Conservation (phyloP, 2,797 vertebrate genomes). For the Coccyzus lansbergi region DNA sequence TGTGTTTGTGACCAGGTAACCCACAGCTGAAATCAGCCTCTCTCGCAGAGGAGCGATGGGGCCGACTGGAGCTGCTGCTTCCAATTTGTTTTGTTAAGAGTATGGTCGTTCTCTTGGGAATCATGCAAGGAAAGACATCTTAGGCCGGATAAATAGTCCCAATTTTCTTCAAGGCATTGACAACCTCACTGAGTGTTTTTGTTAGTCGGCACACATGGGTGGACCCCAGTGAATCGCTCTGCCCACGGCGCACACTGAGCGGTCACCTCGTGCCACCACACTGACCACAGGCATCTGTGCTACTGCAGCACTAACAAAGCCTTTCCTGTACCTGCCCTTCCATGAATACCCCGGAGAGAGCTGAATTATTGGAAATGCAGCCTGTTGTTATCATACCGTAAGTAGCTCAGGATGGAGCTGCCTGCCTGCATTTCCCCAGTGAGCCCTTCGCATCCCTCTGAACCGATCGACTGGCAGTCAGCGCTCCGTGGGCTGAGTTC, state of each 20-base stretch:
- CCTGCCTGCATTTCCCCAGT: not conserved
- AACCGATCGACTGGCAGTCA: not conserved
- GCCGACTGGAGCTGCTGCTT: not conserved
- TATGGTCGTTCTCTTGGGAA: not conserved
- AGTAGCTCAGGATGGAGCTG: not conserved
- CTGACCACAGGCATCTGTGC: not conserved
- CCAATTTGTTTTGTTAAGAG: not conserved
- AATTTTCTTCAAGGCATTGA: not conserved
- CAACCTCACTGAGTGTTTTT: not conserved
- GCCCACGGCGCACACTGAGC: not conserved
- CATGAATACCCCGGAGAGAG: not conserved
- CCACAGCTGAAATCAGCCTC: not conserved
- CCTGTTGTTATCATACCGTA: not conserved
- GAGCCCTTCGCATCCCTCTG: not conserved
- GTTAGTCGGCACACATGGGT: not conserved
- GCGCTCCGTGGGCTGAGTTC: not conserved
- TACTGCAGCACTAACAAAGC: not conserved
- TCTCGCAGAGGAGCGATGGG: not conserved
- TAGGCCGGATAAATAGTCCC: not conserved
- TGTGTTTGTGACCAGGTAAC: too few relatives aligned
- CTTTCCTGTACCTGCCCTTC: not conserved
- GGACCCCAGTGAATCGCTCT: not conserved
- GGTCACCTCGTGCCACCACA: not conserved
- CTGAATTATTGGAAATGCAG: not conserved
- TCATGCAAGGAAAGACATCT: not conserved